Evolutionary conservation across 2,888 invertebrate genomes (phyloP), one percentile per base, ranked within the genome.

Genomic region (Nomada fucata): DNA sequence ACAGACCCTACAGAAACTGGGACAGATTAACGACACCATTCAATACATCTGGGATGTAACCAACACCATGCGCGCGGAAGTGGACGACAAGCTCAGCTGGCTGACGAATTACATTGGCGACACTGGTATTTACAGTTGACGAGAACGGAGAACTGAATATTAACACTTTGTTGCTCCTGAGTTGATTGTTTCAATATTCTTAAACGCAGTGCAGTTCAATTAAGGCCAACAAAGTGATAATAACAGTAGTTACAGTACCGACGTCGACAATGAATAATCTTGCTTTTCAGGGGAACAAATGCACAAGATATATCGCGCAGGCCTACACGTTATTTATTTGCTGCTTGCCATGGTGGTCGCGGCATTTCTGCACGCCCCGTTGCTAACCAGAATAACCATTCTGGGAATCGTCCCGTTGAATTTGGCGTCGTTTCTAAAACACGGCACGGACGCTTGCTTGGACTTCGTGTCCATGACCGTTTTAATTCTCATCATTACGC

Each of bases 21-120:
- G 92, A 29, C 94, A 95, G 89, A 95, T 95, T 55, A 95, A 95
- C 84, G 90, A 93, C 73, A 95, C 95, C 0, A 94, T 95, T 69
- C 93, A 94, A 67, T 93, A 89, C 52, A 83, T 93, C 29, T 92
- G 89, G 89, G 87, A 92, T 71, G 64, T 92, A 13, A 93, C 93
- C 18, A 90, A 92, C 57, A 89, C 83, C 1, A 92, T 93, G 91
- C 89, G 89, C 5, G 44, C 68, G 29, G 92, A 94, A 84, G 75
- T 94, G n/a, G 93, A 94, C 53, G 76, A 91, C 20, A 93, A 93
- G 67, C 86, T 94, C 2, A 91, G 89, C 7, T 94, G 94, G 94
- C 89, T 94, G 57, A 91, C 91, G 18, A 85, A 88, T 64, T 93
- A 93, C 53, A 91, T 93, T 15, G 93, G 92, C 5, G 91, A 91